phyloP scores from a whole-genome alignment of 2,113 vertebrate genomes.

The Eleginops maclovinus region DNA sequence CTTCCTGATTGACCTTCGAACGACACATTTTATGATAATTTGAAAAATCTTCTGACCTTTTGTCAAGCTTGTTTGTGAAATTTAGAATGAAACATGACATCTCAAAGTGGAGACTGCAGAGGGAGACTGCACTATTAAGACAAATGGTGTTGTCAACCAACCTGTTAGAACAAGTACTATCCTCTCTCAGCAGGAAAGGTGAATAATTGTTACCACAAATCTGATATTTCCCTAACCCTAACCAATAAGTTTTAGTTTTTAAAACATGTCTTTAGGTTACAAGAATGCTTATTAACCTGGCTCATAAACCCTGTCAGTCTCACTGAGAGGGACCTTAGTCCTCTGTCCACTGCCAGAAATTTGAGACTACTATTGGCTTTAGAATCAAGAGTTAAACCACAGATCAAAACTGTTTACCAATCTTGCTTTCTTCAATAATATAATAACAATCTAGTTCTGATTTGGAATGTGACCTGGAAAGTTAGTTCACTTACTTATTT shows the following conservation, averaged over 20 bases:
- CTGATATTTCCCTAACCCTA: neutral
- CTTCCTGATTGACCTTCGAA: conserved; percentile 7
- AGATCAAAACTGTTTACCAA: too few species aligned
- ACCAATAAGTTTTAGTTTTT: neutral
- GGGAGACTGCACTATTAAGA: neutral
- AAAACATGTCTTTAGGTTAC: too few species aligned
- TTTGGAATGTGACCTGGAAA: too few species aligned
- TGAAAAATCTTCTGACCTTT: neutral
- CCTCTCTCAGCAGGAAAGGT: neutral
- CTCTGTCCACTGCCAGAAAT: too few species aligned
- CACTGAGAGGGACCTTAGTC: too few species aligned
- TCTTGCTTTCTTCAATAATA: too few species aligned
- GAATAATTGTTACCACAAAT: neutral
- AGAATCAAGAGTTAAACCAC: too few species aligned
- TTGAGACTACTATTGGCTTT: too few species aligned
- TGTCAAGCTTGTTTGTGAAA: neutral
- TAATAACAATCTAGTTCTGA: too few species aligned
- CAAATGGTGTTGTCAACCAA: neutral
- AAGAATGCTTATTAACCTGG: too few species aligned
- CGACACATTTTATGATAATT: conserved; percentile 21
- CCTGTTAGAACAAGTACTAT: neutral
- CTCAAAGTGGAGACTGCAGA: neutral
- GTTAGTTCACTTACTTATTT: too few species aligned
- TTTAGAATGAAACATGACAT: conserved; percentile 16
- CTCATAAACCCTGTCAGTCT: too few species aligned